phyloP scores from a whole-genome alignment of 2,113 vertebrate species.

The Aegypius monachus region DNA sequence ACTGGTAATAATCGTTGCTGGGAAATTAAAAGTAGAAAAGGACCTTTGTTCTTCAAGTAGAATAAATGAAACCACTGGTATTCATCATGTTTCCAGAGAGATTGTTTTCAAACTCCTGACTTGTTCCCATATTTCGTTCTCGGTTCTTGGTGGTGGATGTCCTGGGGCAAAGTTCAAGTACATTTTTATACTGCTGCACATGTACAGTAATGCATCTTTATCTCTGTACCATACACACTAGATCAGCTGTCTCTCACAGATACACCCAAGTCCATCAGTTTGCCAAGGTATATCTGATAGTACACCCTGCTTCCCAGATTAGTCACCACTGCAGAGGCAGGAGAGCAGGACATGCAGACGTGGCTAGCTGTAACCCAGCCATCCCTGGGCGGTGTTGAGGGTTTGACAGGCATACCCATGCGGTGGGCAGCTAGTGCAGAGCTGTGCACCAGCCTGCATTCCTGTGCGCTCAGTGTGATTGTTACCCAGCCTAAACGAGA shows the following conservation, averaged over 20 bases:
- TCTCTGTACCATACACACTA: not conserved
- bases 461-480: fast-evolving
- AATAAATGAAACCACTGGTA: conserved; percentile 60
- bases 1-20: conserved; percentile 63
- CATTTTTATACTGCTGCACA: not conserved
- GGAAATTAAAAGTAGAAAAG: conserved; percentile 67
- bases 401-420: fast-evolving
- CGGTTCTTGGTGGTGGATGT: conserved; percentile 40
- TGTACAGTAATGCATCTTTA: not conserved
- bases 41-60: conserved; percentile 54
- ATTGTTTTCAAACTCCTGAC: conserved; percentile 57
- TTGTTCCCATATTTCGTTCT: conserved; percentile 51
- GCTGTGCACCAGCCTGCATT: not conserved
- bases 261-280: fast-evolving
- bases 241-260: not conserved
- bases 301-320: not conserved
- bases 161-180: conserved; percentile 12
- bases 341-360: not conserved
- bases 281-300: not conserved
- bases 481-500: not conserved
- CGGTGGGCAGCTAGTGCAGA: not conserved
- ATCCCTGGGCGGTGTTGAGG: not conserved
- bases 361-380: not conserved
- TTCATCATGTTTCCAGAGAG: conserved; percentile 59
- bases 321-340: not conserved